A percentile compares a stretch with the other conserved stretches of the same genome.
phyloP scores from a whole-genome alignment of 2,888 invertebrate genomes.

The Drosophila pseudotalamancana region DNA sequence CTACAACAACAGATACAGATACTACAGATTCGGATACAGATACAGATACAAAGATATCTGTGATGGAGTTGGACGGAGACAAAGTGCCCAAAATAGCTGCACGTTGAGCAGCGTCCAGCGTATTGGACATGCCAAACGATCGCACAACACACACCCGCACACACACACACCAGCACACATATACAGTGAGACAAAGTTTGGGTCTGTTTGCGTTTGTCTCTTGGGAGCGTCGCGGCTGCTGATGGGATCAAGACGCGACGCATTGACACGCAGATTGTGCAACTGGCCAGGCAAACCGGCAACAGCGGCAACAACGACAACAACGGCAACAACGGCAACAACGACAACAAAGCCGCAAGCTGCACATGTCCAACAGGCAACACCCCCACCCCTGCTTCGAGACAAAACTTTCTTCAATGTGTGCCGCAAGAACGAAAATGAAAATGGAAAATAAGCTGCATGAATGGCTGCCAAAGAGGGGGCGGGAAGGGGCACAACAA shows the following conservation, averaged over 20 bases:
- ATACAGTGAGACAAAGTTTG: slow-evolving; percentile 4
- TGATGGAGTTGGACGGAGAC: slow-evolving; percentile 40
- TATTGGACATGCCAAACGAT: slow-evolving; percentile 75
- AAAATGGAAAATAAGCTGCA: slow-evolving; percentile 43
- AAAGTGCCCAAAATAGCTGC: slow-evolving; percentile 61
- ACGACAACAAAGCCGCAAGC: slow-evolving; percentile 54
- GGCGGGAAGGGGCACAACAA: slow-evolving; percentile 51
- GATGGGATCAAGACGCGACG: slow-evolving; percentile 56
- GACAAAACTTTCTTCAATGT: slow-evolving; percentile 48
- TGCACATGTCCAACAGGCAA: slow-evolving; percentile 61
- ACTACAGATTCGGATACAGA: slow-evolving; percentile 29
- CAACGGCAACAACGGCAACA: slow-evolving; percentile 54
- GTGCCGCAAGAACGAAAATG: slow-evolving; percentile 38
- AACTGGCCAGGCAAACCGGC: slow-evolving; percentile 46
- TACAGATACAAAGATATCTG: slow-evolving; percentile 53
- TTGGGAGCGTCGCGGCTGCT: slow-evolving; percentile 52
- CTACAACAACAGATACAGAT: slow-evolving; percentile 19
- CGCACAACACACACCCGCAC: slow-evolving; percentile 27
- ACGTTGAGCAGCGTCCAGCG: slow-evolving; percentile 60
- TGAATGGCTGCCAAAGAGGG: not conserved
- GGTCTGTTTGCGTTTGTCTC: slow-evolving; percentile 52
- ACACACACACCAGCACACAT: slow-evolving; percentile 15
- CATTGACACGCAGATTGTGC: slow-evolving; percentile 76
- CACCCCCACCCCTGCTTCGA: not conserved
- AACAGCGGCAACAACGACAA: slow-evolving; percentile 48